phyloP scores from a whole-genome alignment of 2,888 invertebrate genomes.

The Diarsia mendica region DNA sequence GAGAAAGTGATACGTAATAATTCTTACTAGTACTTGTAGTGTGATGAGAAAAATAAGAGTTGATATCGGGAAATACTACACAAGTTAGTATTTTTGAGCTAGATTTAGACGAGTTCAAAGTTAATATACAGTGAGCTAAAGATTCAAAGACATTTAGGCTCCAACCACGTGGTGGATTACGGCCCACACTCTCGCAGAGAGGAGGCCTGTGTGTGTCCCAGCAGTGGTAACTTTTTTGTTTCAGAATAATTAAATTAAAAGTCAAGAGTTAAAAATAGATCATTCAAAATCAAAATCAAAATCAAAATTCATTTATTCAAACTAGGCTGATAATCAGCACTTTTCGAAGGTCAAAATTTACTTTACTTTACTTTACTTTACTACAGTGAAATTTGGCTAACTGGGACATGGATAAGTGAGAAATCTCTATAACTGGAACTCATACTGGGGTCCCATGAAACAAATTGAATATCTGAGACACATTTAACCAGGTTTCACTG shows the following conservation, averaged over 20 bases:
- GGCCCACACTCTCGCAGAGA: neutral
- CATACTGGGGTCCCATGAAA: too few relatives aligned
- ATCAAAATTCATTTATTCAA: too few relatives aligned
- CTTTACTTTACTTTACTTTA: too few relatives aligned
- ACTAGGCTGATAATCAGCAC: too few relatives aligned
- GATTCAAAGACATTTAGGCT: neutral
- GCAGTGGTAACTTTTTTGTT: neutral
- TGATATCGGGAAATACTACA: neutral
- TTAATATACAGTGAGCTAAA: neutral
- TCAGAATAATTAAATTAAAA: neutral
- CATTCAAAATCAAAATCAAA: too few relatives aligned
- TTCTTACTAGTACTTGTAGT: neutral
- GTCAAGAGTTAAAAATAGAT: neutral
- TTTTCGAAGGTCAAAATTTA: too few relatives aligned
- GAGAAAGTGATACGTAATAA: slow-evolving; percentile 61
- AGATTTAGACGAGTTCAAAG: neutral
- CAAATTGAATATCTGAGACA: too few relatives aligned
- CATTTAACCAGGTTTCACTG: too few relatives aligned
- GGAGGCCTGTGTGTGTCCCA: too few relatives aligned
- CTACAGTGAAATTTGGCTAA: too few relatives aligned
- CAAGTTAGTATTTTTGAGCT: neutral
- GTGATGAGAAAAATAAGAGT: neutral
- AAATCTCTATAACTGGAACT: too few relatives aligned
- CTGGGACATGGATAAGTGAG: too few relatives aligned
- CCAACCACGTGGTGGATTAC: neutral